Base-by-base conservation (phyloP, 2,113 vertebrate species). In the Mesitornis unicolor region DNA sequence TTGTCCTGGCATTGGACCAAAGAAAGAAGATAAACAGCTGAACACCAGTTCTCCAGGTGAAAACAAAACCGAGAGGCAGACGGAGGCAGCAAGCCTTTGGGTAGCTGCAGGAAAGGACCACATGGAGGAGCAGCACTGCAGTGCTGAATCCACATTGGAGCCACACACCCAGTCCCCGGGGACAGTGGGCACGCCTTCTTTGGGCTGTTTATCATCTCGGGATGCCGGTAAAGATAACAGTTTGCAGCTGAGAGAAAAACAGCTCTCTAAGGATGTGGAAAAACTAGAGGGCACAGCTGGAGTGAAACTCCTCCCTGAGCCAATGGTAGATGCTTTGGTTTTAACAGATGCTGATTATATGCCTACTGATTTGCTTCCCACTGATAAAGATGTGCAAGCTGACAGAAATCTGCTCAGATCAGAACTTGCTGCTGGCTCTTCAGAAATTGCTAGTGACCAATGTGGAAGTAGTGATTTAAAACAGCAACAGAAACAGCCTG, bases 41-140 rank as follows among this genome's bases (percentile, higher is more conserved):
- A 76, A 16, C 10, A 18, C 75, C 64, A 68, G 85, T 82, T 86
- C 74, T 29, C 36, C 73, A 4, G 31, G 70, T 87, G 86, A 76
- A 87, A 48, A 60, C 35, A 83, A 84, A 69, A 77, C 67, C 22
- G 89, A 93, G 78, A 10, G 43, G 10, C 95, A 75, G 79, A n/a
- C 36, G 6, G 96, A 84, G 74, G 84, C 92, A 84, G 87, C 6
- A 14, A 67, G 84, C 47, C 86, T 77, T 63, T 16, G 35, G 22
- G 90, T 78, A 79, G 73, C 95, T 95, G 89, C 94, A 38, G 94
- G 91, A 33, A 92, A 92, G 93, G 84, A 78, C 97, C 97, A 90
- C 96, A 84, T 63, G 93, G 97, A 97, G 97, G 98, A 98, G 97
- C 98, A 90, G 85, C 94, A 63, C 81, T 36, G 95, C 98, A 91